Conservation (phyloP, 2,888 invertebrate genomes). For the Melieria crassipennis region DNA sequence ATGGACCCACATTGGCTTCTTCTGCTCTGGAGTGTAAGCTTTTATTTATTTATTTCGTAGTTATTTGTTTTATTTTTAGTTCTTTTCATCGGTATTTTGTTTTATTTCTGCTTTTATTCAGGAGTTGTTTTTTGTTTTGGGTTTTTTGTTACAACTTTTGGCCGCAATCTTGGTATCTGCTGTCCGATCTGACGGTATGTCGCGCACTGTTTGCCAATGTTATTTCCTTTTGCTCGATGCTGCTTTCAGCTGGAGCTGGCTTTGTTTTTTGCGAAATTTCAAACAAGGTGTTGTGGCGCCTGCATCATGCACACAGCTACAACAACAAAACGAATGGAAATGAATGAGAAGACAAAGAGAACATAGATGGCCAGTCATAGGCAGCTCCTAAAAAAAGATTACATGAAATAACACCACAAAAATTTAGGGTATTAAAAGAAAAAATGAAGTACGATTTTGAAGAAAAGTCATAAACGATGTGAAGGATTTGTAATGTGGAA, state of each 20-base stretch:
- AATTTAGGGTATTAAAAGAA: no score
- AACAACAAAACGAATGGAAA: conserved; percentile 9
- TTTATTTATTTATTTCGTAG: neutral
- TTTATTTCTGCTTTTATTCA: conserved; percentile 3
- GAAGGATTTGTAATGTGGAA: no score
- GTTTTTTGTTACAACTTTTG: conserved; percentile 8
- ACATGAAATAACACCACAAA: no score
- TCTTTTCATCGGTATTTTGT: conserved; percentile 10
- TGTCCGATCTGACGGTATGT: conserved; percentile 28
- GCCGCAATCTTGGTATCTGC: conserved; percentile 11
- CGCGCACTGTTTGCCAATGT: conserved; percentile 43
- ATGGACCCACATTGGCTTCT: neutral
- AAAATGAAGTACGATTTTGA: no score
- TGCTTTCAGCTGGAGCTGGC: neutral
- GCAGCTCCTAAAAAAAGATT: no score
- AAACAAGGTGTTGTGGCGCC: conserved; percentile 42
- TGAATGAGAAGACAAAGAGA: conserved; percentile 1
- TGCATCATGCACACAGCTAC: conserved; percentile 28
- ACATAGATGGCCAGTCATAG: no score
- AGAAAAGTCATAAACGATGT: no score
- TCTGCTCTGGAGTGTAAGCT: neutral
- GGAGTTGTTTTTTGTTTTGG: conserved; percentile 7
- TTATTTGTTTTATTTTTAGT: conserved; percentile 8
- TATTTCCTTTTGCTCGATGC: conserved; percentile 25
- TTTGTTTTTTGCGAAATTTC: conserved; percentile 17